phyloP scores from a whole-genome alignment of 2,888 invertebrate species.

The Machimus rusticus region DNA sequence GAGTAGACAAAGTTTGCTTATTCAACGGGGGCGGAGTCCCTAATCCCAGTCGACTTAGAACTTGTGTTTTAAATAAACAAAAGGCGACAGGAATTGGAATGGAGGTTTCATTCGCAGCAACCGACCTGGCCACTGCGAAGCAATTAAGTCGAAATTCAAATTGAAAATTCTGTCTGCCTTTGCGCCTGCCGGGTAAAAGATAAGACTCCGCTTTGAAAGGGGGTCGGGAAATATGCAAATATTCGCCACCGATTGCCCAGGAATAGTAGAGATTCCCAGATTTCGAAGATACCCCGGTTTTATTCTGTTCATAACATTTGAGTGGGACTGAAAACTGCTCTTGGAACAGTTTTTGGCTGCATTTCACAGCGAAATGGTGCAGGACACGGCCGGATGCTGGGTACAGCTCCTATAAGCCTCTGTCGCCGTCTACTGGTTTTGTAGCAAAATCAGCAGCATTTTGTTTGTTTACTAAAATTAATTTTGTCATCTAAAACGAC shows the following conservation, averaged over 20 bases:
- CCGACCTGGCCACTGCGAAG: neutral
- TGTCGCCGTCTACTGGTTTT: neutral
- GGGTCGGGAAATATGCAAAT: neutral
- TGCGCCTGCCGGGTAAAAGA: neutral
- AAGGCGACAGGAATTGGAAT: neutral
- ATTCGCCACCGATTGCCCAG: neutral
- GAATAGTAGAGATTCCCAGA: neutral
- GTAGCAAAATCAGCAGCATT: neutral
- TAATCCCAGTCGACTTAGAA: neutral
- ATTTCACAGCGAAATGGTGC: neutral
- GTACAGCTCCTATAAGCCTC: too few relatives aligned
- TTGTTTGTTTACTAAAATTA: neutral
- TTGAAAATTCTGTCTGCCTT: neutral
- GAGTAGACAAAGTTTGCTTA: neutral
- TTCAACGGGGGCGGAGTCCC: neutral
- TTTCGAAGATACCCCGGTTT: neutral
- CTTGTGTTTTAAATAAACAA: neutral
- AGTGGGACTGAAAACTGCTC: neutral
- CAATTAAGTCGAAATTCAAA: neutral
- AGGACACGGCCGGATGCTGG: neutral
- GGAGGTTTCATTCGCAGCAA: neutral
- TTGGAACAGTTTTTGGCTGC: neutral
- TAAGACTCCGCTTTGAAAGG: neutral
- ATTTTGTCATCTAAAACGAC: neutral
- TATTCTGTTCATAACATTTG: neutral